Base-by-base conservation (phyloP, 2,888 invertebrate species). In the Caenorhabditis zanzibari region DNA sequence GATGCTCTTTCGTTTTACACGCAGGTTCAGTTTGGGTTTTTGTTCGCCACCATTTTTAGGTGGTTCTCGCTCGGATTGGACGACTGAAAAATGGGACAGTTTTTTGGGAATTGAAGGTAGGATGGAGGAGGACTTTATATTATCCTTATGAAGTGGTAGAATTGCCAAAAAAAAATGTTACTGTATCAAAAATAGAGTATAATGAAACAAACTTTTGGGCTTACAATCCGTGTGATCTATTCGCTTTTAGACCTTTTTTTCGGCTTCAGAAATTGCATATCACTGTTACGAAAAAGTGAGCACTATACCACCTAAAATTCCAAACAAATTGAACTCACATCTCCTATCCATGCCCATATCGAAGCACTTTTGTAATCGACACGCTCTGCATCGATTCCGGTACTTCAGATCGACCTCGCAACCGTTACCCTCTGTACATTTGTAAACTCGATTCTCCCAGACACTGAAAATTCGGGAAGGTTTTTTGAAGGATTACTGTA, bases 361-460 rank as follows among this genome's bases (percentile, higher is more conserved):
- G 56, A 87, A 73, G 66, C 87, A 88, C 61, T 86, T 88, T n/a
- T 61, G 66, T 9, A 88, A 66, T 22, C 88, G 71, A 38, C 88
- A 88, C 1, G 86, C 85, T 38, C 88, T 54, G 54, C 88, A 88
- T 19, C 86, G 85, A 59, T 88, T 88, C 14, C 88, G 81, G 58
- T 81, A 87, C 69, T 82, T 73, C 69, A 86, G 86, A 1, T 76
- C 49, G 3, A 88, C 85, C 49, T 85, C 76, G 54, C 88, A 88
- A 22, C 71, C 80, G 9, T 82, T 82, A 38, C 76, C 75, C 10
- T 56, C 77, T 14, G 77, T 69, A 54, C 88, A 88, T 26, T 61
- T 52, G 52, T 88, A 88, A 1, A 69, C 77, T 35, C 88, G 81
- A 6, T 84, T 77, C 54, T 87, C 88, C 87, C 87, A 88, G 24